These are phyloP conservation scores for Subacronicta megacephala DNA, from an alignment of 2,888 invertebrate species.

Conservation along the genomic window DNA sequence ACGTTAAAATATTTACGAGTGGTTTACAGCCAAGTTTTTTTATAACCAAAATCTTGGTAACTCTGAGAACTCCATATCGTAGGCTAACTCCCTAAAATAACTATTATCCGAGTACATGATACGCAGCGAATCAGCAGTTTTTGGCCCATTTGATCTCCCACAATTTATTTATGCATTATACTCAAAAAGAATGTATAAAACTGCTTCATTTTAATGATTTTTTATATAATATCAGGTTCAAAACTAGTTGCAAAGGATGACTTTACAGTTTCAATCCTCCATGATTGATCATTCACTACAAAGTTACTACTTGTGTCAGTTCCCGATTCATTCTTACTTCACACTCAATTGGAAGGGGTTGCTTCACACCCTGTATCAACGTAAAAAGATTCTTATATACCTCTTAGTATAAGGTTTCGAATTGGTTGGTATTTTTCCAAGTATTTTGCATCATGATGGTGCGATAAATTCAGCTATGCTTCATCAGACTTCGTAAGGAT, in stretches of 20 bases:
- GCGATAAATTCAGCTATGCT: conserved; percentile 56
- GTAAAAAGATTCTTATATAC: conserved; percentile 13
- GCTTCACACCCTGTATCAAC: neutral
- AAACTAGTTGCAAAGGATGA: conserved; percentile 52
- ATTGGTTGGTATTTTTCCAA: neutral
- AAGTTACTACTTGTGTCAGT: conserved; percentile 50
- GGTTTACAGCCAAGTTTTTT: no score
- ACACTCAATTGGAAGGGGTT: conserved; percentile 69
- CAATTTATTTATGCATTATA: conserved; percentile 12
- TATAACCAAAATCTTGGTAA: no score
- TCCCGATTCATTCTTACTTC: conserved; percentile 70
- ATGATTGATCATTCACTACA: conserved; percentile 59
- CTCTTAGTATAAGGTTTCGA: conserved; percentile 10
- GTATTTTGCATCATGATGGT: conserved; percentile 56
- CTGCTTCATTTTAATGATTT: conserved; percentile 42
- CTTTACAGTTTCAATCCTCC: conserved; percentile 43
- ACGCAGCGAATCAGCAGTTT: neutral
- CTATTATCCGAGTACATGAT: neutral
- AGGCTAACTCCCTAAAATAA: no score
- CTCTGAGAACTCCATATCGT: no score
- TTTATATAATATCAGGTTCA: conserved; percentile 38
- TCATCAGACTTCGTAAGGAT: conserved; percentile 52
- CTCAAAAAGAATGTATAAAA: conserved; percentile 21
- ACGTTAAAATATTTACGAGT: no score
- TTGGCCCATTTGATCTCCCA: conserved; percentile 16